Evolutionary conservation across 2,888 invertebrate genomes (phyloP), one percentile per base, ranked within the genome.

Genomic region (Lycocerus yunnanus): DNA sequence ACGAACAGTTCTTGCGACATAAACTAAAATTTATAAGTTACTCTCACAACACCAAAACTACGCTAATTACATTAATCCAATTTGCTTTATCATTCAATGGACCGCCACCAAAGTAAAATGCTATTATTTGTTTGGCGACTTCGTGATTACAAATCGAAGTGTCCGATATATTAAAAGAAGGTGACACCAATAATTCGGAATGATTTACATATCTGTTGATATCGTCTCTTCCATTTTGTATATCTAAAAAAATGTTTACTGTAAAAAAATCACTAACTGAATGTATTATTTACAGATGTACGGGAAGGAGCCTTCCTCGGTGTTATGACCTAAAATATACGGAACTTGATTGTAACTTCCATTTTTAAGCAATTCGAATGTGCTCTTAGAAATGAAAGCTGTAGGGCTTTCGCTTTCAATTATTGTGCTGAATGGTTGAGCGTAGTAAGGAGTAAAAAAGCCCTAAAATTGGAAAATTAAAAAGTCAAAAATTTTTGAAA

Each of bases 261-360:
- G n/a, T 16, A n/a, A 16, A 15, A 60, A 10, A 16, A 15, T 15
- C 10, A 60, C 14, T 1, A 11, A 16, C 1, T 15, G 5, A 13
- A 2, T 16, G 13, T 11, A 15, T 4, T 9, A 5, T 16, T 63
- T 63, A 63, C 61, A 18, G 16, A 8, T 11, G 18, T 20, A 63
- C 18, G 18, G n/a, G 61, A 18, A 63, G 2, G 61, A 66, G 13
- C 76, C 76, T 71, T 76, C 76, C 24, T 76, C 76, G 1, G 73
- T 66, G 14, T 68, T 71, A n/a, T 43, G 66, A 2, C 76, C 76
- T 15, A 68, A 6, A 21, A 76, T 68, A 14, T 68, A 71, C 15
- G 76, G 76, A n/a, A 76, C 73, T 16, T 66, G 70, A n/a, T 18
- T 16, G 20, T 58, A 68, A 15, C 66, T 8, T n/a, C 76, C 76